Base-by-base conservation (phyloP, 2,888 invertebrate genomes). In the Aproaerema taeniolella region DNA sequence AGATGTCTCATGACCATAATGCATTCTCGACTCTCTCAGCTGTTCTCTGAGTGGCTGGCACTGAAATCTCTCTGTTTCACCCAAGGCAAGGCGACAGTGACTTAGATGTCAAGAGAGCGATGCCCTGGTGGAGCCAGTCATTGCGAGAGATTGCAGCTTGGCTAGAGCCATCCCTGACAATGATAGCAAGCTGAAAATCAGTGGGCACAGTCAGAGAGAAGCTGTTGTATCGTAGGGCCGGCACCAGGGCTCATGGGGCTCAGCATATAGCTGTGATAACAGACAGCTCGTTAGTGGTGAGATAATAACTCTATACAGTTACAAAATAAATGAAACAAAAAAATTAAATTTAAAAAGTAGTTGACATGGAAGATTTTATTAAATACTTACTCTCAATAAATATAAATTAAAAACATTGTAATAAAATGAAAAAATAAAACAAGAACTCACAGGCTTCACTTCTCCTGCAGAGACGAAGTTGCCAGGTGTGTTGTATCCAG, bases 1-100 rank as follows among this genome's bases (percentile, higher is more conserved):
- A 83, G 68, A 63, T 51, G 9, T 8, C 61, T 77, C 71, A 60
- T 67, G 68, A 64, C 51, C 81, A 82, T 77, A 82, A 69, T 59
- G 68, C 55, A 58, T 77, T 80, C 86, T 80, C 85, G 69, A 65
- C 56, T 59, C 57, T 58, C 52, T 44, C 49, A 57, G 68, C 59
- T 75, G 69, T 67, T 60, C 79, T 76, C 73, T 52, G 65, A 79
- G 62, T 72, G 75, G 57, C 73, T 49, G 41, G 42, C 40, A 38
- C 58, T 52, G 29, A 42, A 56, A 65, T 61, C 63, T 45, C 4
- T 16, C 38, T 44, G 41, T 50, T 52, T 46, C 64, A 67, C 68
- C 67, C 61, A 45, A 48, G 64, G 60, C 61, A 44, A 30, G 31
- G 29, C 28, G 35, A 15, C 16, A 16, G 39, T 11, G 44, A 43